A percentile compares a stretch with the other conserved stretches of the same genome.
These are phyloP conservation scores for Xiphophorus birchmanni DNA, from an alignment of 2,797 vertebrate genomes.

Conservation along the genomic window DNA sequence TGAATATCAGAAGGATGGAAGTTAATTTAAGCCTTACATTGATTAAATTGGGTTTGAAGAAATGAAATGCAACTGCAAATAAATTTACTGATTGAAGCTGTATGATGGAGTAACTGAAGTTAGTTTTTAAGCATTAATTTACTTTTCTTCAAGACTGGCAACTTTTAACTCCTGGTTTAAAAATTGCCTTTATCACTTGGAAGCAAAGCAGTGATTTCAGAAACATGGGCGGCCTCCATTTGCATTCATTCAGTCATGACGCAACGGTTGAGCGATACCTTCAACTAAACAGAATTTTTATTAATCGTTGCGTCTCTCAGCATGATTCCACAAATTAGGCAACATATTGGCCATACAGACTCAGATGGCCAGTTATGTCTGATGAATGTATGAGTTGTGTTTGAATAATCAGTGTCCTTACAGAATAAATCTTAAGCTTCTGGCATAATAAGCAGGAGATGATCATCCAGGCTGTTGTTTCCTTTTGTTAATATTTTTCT, in stretches of 20 bases:
- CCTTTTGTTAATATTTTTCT: background rate
- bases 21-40: background rate
- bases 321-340: background rate
- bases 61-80: background rate
- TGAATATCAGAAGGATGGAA: constrained; percentile 2
- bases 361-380: background rate
- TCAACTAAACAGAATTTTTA: background rate
- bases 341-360: background rate
- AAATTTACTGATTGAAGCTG: background rate
- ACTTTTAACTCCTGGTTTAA: background rate
- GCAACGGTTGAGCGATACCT: background rate
- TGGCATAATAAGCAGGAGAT: background rate
- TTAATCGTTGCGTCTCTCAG: background rate
- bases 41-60: background rate
- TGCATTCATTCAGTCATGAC: background rate
- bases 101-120: background rate
- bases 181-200: background rate
- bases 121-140: background rate
- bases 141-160: background rate
- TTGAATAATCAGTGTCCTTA: background rate
- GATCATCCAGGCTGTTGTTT: background rate
- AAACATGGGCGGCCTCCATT: background rate
- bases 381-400: background rate
- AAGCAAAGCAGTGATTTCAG: background rate
- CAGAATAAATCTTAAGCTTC: background rate